Percentiles rank a stretch among this genome's conserved stretches.
Evolutionary conservation across 2,797 vertebrate genomes (phyloP).

Genomic region (Chloroceryle amazona): DNA sequence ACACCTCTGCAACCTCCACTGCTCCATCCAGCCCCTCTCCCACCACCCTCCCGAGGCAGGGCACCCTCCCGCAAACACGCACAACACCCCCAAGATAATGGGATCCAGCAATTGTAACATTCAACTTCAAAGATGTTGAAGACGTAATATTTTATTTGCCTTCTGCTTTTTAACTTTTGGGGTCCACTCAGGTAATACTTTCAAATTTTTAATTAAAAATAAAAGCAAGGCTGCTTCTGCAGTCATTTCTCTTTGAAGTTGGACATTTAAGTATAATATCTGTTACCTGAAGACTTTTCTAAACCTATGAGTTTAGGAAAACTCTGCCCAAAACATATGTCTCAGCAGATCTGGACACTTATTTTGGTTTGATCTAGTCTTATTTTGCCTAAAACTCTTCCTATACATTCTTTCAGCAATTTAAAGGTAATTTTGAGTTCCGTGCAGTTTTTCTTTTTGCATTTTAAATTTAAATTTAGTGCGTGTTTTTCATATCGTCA

Average conservation of each 20-base stretch:
- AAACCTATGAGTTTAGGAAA: slow-evolving; percentile 4
- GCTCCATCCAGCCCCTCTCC: not conserved
- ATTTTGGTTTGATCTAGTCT: slow-evolving; percentile 35
- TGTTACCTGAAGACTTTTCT: slow-evolving; percentile 45
- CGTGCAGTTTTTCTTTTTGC: slow-evolving; percentile 12
- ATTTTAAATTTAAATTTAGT: not conserved
- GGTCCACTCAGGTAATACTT: slow-evolving; percentile 33
- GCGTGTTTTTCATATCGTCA: not conserved
- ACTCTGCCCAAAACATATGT: slow-evolving; percentile 20
- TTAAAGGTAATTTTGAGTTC: slow-evolving; percentile 19
- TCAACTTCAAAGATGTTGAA: slow-evolving; percentile 53
- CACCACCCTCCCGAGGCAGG: not conserved
- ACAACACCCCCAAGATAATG: not conserved
- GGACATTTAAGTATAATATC: slow-evolving; percentile 46
- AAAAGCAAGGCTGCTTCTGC: slow-evolving; percentile 49
- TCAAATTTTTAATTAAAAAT: slow-evolving; percentile 69
- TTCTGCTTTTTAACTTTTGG: slow-evolving; percentile 54
- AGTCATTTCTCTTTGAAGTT: slow-evolving; percentile 52
- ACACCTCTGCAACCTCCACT: not conserved
- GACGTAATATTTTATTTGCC: slow-evolving; percentile 59
- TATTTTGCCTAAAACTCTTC: slow-evolving; percentile 47
- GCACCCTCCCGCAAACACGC: not conserved
- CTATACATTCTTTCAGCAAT: not conserved
- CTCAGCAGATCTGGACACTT: slow-evolving; percentile 41
- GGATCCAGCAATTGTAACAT: not conserved